These are phyloP conservation scores for Dryomyza anilis DNA, from an alignment of 2,888 invertebrate genomes.

Conservation along the genomic window DNA sequence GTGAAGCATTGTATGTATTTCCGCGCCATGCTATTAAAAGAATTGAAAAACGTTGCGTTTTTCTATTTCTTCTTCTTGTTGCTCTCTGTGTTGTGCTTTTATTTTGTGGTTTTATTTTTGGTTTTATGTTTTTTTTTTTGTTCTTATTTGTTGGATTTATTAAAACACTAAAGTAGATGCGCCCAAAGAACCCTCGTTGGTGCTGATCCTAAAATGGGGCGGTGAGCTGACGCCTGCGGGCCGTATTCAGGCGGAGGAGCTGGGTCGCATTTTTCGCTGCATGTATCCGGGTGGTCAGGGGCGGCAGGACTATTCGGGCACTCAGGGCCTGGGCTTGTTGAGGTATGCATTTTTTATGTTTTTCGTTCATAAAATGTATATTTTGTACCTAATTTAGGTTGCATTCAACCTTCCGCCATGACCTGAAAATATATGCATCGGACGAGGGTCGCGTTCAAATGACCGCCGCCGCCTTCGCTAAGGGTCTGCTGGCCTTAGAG, in stretches of 20 bases:
- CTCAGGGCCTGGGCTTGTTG: slow-evolving; percentile 93
- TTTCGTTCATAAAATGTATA: not conserved
- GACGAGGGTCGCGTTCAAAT: slow-evolving; percentile 99
- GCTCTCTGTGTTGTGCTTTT: slow-evolving; percentile 7
- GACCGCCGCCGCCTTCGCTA: slow-evolving; percentile 99
- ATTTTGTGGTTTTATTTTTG: slow-evolving; percentile 25
- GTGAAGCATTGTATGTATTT: slow-evolving; percentile 45
- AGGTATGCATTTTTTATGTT: slow-evolving; percentile 56
- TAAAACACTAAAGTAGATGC: slow-evolving; percentile 66
- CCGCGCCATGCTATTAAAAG: slow-evolving; percentile 1
- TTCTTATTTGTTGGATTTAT: slow-evolving; percentile 2
- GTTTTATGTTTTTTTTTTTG: slow-evolving; percentile 7
- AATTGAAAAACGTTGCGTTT: slow-evolving; percentile 5
- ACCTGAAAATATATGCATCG: slow-evolving; percentile 98
- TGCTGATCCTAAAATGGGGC: slow-evolving; percentile 98
- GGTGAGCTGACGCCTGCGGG: slow-evolving; percentile 99
- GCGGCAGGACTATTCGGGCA: slow-evolving; percentile 87
- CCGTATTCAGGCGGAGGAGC: slow-evolving; percentile 94
- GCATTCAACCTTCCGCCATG: slow-evolving; percentile 98
- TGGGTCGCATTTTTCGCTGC: slow-evolving; percentile 97
- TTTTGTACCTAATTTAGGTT: slow-evolving; percentile 62
- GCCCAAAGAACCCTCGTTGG: slow-evolving; percentile 89
- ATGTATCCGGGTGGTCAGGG: slow-evolving; percentile 99
- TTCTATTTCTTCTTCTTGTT: not conserved
- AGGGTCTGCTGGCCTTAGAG: slow-evolving; percentile 94